Evolutionary conservation across 1,140 invertebrate species (phyloP).

Genomic region (Lasaia peninsularis): DNA sequence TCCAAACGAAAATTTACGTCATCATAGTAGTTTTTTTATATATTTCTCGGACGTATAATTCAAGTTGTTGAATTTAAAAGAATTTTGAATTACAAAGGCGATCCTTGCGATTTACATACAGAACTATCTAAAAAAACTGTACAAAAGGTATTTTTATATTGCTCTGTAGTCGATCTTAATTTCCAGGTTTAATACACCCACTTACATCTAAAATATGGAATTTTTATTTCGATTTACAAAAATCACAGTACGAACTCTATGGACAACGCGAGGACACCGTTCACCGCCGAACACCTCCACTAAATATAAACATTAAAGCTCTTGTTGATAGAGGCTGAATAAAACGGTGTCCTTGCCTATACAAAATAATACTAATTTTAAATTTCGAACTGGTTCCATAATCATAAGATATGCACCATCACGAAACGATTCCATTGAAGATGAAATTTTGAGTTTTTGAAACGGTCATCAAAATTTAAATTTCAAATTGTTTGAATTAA

Average conservation of each 20-base stretch:
- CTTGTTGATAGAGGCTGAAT: conserved; percentile 8
- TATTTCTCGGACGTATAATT: too few relatives aligned
- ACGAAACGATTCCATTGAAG: neutral
- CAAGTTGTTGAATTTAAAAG: too few relatives aligned
- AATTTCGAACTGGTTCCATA: conserved; percentile 9
- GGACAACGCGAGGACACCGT: conserved; percentile 6
- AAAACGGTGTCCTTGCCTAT: conserved; percentile 6
- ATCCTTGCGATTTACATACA: neutral
- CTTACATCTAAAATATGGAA: conserved; percentile 10
- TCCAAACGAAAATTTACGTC: too few relatives aligned
- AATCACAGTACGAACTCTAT: conserved; percentile 6
- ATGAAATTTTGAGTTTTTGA: neutral
- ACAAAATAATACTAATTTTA: conserved; percentile 11
- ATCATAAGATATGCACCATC: conserved; percentile 8
- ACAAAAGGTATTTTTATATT: neutral
- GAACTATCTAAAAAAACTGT: neutral
- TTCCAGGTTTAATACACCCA: conserved; percentile 7
- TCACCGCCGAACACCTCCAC: neutral
- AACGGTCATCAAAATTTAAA: neutral
- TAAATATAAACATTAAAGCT: conserved; percentile 11
- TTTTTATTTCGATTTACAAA: conserved; percentile 13
- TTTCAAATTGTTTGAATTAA: neutral
- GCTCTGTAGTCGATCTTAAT: neutral
- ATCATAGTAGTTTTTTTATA: too few relatives aligned
- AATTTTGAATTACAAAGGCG: neutral